These are phyloP conservation scores for Xenopus laevis DNA, from an alignment of 2,113 vertebrate genomes.

Conservation along the genomic window DNA sequence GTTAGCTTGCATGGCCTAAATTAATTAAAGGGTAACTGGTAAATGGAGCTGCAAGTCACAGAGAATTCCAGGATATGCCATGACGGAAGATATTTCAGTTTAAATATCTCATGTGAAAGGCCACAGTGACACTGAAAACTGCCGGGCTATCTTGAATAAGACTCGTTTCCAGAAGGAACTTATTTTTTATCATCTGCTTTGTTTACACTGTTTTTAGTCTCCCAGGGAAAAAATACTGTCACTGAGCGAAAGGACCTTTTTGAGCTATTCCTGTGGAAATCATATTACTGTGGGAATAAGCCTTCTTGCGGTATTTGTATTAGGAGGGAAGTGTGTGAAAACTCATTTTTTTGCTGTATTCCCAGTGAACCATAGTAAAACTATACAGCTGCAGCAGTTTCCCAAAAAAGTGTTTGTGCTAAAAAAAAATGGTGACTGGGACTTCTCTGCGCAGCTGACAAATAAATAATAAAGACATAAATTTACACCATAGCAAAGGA, in stretches of 20 bases:
- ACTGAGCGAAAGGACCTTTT: slow-evolving; percentile 30
- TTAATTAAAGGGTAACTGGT: slow-evolving; percentile 44
- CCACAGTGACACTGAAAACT: slow-evolving; percentile 23
- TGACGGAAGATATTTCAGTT: slow-evolving; percentile 30
- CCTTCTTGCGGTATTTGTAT: slow-evolving; percentile 43
- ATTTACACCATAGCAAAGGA: too few relatives aligned
- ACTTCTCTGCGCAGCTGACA: background rate
- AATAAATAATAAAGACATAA: background rate
- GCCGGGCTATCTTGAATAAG: slow-evolving; percentile 25
- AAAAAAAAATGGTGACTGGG: slow-evolving; percentile 19
- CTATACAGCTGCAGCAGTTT: slow-evolving; percentile 41
- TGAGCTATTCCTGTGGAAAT: slow-evolving; percentile 37
- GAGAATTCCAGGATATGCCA: slow-evolving; percentile 36
- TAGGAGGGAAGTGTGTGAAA: slow-evolving; percentile 36
- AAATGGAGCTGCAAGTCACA: slow-evolving; percentile 31
- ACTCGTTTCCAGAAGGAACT: slow-evolving; percentile 26
- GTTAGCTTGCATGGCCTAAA: slow-evolving; percentile 33
- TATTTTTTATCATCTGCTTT: slow-evolving; percentile 44
- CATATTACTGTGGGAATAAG: slow-evolving; percentile 38
- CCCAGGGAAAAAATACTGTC: slow-evolving; percentile 38
- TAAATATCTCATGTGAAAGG: slow-evolving; percentile 38
- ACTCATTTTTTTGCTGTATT: slow-evolving; percentile 38
- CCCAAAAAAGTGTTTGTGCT: slow-evolving; percentile 20
- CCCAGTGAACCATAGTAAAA: slow-evolving; percentile 37
- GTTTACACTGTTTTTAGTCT: slow-evolving; percentile 41